phyloP scores from a whole-genome alignment of 2,888 invertebrate species.

The Napeogenes sylphis region DNA sequence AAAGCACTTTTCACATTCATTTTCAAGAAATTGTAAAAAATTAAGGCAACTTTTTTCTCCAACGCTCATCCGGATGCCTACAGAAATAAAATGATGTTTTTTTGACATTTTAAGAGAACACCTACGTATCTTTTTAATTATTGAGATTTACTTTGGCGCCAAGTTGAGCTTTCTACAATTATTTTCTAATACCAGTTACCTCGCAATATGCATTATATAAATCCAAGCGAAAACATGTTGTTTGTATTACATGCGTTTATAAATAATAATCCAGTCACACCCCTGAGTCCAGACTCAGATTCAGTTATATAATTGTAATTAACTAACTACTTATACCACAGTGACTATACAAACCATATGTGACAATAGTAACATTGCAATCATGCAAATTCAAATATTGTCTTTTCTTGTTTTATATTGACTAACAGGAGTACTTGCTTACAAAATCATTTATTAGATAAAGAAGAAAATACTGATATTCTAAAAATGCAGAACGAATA shows the following conservation, averaged over 20 bases:
- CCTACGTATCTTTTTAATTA: neutral
- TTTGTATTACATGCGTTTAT: slow-evolving; percentile 1
- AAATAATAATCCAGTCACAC: neutral
- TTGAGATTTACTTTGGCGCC: neutral
- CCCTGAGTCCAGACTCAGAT: neutral
- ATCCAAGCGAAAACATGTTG: slow-evolving; percentile 5
- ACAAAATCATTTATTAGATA: no score
- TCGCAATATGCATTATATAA: slow-evolving; percentile 8
- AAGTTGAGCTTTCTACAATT: neutral
- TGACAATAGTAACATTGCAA: neutral
- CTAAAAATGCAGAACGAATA: no score
- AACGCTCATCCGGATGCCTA: neutral
- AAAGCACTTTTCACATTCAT: slow-evolving; percentile 19
- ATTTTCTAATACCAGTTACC: neutral
- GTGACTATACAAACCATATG: neutral
- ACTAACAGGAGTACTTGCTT: no score
- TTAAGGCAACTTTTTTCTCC: slow-evolving; percentile 24
- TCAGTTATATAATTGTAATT: no score
- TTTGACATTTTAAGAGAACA: neutral
- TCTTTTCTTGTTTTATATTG: no score
- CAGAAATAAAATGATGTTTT: neutral
- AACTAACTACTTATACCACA: no score
- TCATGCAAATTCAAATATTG: neutral
- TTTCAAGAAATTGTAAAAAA: neutral
- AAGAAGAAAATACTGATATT: no score